Conservation (phyloP, 2,113 vertebrate genomes). For the Asarcornis scutulata region DNA sequence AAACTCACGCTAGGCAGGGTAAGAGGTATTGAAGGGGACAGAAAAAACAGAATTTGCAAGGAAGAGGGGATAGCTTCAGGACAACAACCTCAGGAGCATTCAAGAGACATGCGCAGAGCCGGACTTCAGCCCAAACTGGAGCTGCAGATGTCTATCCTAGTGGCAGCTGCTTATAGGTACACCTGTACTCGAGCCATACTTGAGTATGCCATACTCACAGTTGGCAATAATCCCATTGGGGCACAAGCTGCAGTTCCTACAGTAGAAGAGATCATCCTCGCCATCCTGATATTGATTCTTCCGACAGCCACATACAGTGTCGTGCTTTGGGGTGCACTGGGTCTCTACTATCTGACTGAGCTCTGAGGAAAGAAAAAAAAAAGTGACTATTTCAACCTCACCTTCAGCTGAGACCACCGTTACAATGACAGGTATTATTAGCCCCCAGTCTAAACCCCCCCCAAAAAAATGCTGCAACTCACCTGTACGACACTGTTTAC, state of each 20-base stretch:
- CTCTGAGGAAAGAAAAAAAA: slow-evolving; percentile 20
- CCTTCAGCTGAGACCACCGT: background rate
- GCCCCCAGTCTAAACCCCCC: too few relatives aligned
- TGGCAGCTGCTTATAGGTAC: background rate
- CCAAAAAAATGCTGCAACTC: background rate
- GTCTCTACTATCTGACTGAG: slow-evolving; percentile 36
- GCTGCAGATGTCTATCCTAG: background rate
- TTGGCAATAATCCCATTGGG: slow-evolving; percentile 23
- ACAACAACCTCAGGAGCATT: background rate
- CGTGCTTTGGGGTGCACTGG: slow-evolving; percentile 30
- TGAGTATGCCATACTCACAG: slow-evolving; percentile 36
- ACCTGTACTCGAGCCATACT: background rate
- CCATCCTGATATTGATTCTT: slow-evolving; percentile 43
- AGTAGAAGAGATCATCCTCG: background rate
- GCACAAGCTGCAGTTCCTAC: slow-evolving; percentile 54
- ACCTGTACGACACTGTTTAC: slow-evolving; percentile 33
- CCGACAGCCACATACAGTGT: slow-evolving; percentile 65
- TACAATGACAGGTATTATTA: background rate
- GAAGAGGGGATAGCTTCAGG: background rate
- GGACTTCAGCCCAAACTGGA: background rate
- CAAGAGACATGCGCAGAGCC: background rate
- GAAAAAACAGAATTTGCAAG: background rate
- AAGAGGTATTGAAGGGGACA: background rate
- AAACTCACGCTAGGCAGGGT: background rate
- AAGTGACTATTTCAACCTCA: background rate